Evolutionary conservation across 1,140 invertebrate species (phyloP).

Genomic region (Zophobas morio): DNA sequence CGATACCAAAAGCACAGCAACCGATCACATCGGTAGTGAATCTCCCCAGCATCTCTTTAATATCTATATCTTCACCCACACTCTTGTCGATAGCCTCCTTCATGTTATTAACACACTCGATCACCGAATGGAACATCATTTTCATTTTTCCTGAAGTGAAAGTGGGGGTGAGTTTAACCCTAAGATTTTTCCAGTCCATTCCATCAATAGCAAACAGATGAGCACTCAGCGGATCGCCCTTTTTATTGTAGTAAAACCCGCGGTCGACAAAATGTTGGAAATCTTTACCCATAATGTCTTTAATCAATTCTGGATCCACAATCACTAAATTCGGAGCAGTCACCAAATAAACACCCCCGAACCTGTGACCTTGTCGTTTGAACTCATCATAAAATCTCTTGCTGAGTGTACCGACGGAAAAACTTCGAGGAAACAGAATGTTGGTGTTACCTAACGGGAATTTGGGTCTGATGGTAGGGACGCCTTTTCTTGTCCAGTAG

Average conservation of each 20-base stretch:
- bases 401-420: constrained; percentile 20
- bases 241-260: constrained; percentile 65
- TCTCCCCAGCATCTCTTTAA: not conserved
- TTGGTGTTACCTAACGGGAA: constrained; percentile 50
- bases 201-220: constrained; percentile 69
- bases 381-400: constrained; percentile 59
- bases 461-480: constrained; percentile 50
- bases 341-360: constrained; percentile 54
- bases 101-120: constrained; percentile 61
- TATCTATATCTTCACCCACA: constrained; percentile 17
- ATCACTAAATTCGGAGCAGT: constrained; percentile 55
- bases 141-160: constrained; percentile 71
- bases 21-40: constrained; percentile 27
- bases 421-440: constrained; percentile 30
- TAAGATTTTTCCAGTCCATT: constrained; percentile 68
- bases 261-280: constrained; percentile 69
- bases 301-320: constrained; percentile 70
- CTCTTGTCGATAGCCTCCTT: constrained; percentile 64
- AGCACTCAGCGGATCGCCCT: constrained; percentile 68
- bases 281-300: constrained; percentile 68
- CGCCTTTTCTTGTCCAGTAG: constrained; percentile 51
- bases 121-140: constrained; percentile 65
- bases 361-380: constrained; percentile 54
- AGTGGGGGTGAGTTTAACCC: constrained; percentile 68
- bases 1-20: constrained; percentile 70